A percentile compares a stretch with the other conserved stretches of the same genome.
phyloP scores from a whole-genome alignment of 2,888 invertebrate species.

The Biston betularia region DNA sequence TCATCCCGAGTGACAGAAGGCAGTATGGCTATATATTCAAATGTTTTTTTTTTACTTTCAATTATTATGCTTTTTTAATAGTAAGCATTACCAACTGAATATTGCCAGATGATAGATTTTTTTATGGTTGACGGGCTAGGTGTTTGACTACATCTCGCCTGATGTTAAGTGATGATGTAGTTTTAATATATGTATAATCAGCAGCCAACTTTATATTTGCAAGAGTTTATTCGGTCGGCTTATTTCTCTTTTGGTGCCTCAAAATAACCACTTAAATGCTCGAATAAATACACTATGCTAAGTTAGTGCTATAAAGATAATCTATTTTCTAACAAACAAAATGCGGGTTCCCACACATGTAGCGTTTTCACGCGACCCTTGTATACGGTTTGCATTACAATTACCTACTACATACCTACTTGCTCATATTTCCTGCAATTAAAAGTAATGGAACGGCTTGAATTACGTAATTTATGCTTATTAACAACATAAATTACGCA shows the following conservation, averaged over 20 bases:
- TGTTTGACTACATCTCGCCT: no score
- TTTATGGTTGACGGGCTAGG: no score
- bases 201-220: not conserved
- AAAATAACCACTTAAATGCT: not conserved
- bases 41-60: no score
- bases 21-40: no score
- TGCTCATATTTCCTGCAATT: constrained; percentile 30
- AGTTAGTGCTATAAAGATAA: constrained; percentile 16
- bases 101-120: no score
- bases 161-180: no score
- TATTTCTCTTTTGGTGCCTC: not conserved
- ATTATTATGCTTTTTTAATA: no score
- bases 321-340: constrained; percentile 28
- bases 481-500: not conserved
- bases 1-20: no score
- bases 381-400: constrained; percentile 29
- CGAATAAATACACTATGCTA: not conserved
- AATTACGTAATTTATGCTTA: constrained; percentile 24
- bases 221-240: not conserved
- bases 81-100: no score
- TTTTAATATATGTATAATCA: no score
- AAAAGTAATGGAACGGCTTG: constrained; percentile 21
- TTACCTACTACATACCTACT: constrained; percentile 19
- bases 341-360: constrained; percentile 24
- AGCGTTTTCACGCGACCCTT: constrained; percentile 23